Evolutionary conservation across 2,888 invertebrate species (phyloP), one percentile per base, ranked within the genome.

Genomic region (Spialia ferax): DNA sequence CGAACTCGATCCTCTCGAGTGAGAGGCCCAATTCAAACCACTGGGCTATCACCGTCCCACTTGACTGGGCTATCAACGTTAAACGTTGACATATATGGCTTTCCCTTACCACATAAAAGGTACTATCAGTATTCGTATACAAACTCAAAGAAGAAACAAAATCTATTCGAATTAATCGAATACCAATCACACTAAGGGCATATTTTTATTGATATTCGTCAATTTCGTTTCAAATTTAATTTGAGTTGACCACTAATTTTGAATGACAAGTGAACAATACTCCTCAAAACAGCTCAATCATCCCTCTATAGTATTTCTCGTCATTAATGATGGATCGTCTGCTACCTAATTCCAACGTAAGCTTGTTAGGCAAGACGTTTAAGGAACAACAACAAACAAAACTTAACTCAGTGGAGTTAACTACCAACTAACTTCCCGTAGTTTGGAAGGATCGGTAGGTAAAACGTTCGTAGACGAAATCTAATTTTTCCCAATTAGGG

Each of bases 321-420:
- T 13, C 23, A 6, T 54, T 26, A n/a, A 50, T 22, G 48, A 22
- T 50, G 22, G 26, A 54, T 54, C 52, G 26, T 54, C 26, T 45
- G 45, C 45, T 50, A 50, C 22, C 18, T 54, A 26, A 26, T 54
- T 54, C 26, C 23, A 26, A n/a, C 26, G 23, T 26, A 26, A 54
- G 54, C 54, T 54, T 54, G 54, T 54, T 54, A 54, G 20, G 26
- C n/a, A 54, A 54, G 54, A 26, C 54, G 8, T 54, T 26, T 26
- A 54, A 26, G 54, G 54, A 54, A 54, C 50, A 50, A 50, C 50
- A 54, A 26, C 54, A 50, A 54, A 54, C 54, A 54, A 26, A 54
- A 54, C 54, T 54, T 50, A 15, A 50, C 54, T 54, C 54, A n/a
- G 26, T 26, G 26, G 23, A 54, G 54, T 54, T 26, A 54, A 26